Percentiles rank a stretch among this genome's conserved stretches.
These are phyloP conservation scores for Nicator chloris DNA, from an alignment of 2,113 vertebrate genomes.

Conservation along the genomic window DNA sequence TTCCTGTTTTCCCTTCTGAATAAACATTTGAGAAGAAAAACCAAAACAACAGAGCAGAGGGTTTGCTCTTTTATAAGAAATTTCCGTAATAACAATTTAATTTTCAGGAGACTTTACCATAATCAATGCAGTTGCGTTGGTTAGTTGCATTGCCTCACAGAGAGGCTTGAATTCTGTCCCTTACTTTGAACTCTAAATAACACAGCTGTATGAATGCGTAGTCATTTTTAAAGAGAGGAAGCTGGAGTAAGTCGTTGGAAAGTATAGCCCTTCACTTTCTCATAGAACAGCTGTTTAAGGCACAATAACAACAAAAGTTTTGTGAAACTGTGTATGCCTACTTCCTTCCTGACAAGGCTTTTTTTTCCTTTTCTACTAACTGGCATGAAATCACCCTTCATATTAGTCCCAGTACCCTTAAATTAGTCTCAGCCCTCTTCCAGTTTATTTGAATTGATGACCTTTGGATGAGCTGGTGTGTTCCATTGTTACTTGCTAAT, in stretches of 20 bases:
- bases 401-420: not conserved
- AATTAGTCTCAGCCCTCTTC: constrained; percentile 21
- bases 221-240: not conserved
- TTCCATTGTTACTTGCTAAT: constrained; percentile 32
- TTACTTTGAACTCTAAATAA: not conserved
- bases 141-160: not conserved
- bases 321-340: not conserved
- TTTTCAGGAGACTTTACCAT: not conserved
- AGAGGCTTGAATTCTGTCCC: not conserved
- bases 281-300: not conserved
- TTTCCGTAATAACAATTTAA: not conserved
- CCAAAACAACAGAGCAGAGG: not conserved
- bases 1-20: not conserved
- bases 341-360: not conserved
- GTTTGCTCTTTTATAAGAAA: not conserved
- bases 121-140: not conserved
- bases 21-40: not conserved
- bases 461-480: constrained; percentile 54
- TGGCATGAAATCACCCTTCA: not conserved
- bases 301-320: not conserved
- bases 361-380: not conserved
- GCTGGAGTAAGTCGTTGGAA: not conserved
- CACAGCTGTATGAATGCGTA: not conserved
- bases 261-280: not conserved
- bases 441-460: constrained; percentile 8